Base-by-base conservation (phyloP, 2,888 invertebrate genomes). In the Heliothis peltigera region DNA sequence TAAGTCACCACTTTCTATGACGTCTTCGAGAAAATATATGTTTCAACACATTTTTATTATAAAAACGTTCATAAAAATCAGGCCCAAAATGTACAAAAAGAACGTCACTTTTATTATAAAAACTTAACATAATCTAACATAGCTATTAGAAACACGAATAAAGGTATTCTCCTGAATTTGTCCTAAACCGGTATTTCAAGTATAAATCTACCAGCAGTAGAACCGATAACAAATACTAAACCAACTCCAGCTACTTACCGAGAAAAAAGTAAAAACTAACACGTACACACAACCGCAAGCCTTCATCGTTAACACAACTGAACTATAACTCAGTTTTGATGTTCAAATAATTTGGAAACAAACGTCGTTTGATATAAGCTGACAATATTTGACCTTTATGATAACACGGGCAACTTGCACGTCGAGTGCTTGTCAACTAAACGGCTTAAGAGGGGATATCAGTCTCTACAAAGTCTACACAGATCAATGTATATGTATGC, bases 241-340 rank as follows among this genome's bases (percentile, higher is more conserved):
- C 19, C 0, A 12, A 22, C 17, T 18, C 7, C 17, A 8, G 21
- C 10, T 58, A 67, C 68, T 61, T 18, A 71, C 76, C 77, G 64
- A 64, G n/a, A 64, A 17, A 44, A 2, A 51, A 1, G 44, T 18
- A 7, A 43, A 28, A 47, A 75, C 17, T 0, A 63, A 43, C 32
- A 58, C 52, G 0, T 28, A 21, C 18, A 46, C 47, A 75, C 56
- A 4, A n/a, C 12, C 7, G 2, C 12, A 22, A 0, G 35, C 8
- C 19, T 17, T 69, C 70, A 70, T 70, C 48, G 8, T 18, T 42
- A 19, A 7, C 28, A 17, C 2, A 15, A 32, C 7, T 32, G 0
- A 28, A 15, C n/a, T n/a, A n/a, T n/a, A n/a, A n/a, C n/a, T n/a
- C n/a, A n/a, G n/a, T 35, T 39, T 21, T n/a, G 3, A 19, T n/a